Percentiles rank a stretch among this genome's conserved stretches.
Conservation (phyloP, 2,888 invertebrate genomes). For the Abrostola tripartita region DNA sequence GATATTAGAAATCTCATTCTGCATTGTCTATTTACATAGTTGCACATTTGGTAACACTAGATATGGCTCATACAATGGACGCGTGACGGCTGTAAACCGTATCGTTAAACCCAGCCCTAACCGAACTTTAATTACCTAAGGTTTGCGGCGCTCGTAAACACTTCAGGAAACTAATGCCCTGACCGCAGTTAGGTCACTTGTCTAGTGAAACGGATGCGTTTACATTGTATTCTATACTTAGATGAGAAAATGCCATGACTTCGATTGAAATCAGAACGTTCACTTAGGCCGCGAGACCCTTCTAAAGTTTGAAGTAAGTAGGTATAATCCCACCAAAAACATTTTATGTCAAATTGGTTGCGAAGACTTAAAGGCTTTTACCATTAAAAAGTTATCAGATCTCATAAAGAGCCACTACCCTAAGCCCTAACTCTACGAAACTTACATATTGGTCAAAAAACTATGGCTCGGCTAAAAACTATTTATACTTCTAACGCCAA, state of each 20-base stretch:
- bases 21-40: constrained; percentile 69
- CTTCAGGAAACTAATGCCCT: constrained; percentile 81
- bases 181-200: constrained; percentile 82
- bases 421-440: too few relatives aligned
- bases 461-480: too few relatives aligned
- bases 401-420: too few relatives aligned
- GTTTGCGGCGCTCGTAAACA: constrained; percentile 73
- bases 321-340: not conserved
- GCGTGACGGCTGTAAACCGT: constrained; percentile 71
- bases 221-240: constrained; percentile 54
- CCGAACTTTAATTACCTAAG: constrained; percentile 81
- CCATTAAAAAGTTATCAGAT: too few relatives aligned
- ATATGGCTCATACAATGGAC: constrained; percentile 69
- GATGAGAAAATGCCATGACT: constrained; percentile 17
- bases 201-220: constrained; percentile 57
- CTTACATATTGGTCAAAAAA: too few relatives aligned
- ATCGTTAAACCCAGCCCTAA: constrained; percentile 77
- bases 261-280: not conserved
- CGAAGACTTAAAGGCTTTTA: too few relatives aligned
- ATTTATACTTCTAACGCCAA: too few relatives aligned
- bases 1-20: constrained; percentile 38
- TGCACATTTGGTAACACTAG: constrained; percentile 65
- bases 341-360: not conserved
- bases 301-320: too few relatives aligned
- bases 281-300: not conserved